Evolutionary conservation across 2,888 invertebrate species (phyloP).

Genomic region (Myopa testacea): DNA sequence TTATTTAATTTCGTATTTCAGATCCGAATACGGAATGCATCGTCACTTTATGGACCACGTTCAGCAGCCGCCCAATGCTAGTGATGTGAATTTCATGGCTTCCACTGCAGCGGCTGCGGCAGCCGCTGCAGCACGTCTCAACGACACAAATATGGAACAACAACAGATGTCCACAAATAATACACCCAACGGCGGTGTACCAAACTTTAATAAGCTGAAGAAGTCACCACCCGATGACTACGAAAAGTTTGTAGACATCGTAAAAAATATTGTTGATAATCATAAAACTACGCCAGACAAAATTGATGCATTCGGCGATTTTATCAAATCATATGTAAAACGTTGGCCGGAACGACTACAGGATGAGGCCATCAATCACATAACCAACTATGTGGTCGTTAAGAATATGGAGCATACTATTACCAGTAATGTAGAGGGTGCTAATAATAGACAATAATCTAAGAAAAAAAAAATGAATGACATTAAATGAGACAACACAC

Average conservation of each 20-base stretch:
- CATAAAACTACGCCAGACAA: slow-evolving; percentile 65
- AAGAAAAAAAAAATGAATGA: slow-evolving; percentile 55
- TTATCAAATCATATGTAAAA: slow-evolving; percentile 65
- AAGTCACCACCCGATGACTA: slow-evolving; percentile 60
- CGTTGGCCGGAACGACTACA: slow-evolving; percentile 66
- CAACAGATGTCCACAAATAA: slow-evolving; percentile 57
- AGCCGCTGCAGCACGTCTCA: slow-evolving; percentile 63
- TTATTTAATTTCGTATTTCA: slow-evolving; percentile 41
- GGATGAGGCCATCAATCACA: slow-evolving; percentile 66
- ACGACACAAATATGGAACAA: slow-evolving; percentile 65
- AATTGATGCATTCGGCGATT: slow-evolving; percentile 65
- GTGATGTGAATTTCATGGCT: slow-evolving; percentile 66
- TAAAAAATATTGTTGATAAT: slow-evolving; percentile 66
- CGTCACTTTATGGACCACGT: slow-evolving; percentile 67
- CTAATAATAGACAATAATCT: slow-evolving; percentile 67
- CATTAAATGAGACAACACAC: background rate
- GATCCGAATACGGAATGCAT: slow-evolving; percentile 67
- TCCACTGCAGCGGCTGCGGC: slow-evolving; percentile 65
- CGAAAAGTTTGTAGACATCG: slow-evolving; percentile 66
- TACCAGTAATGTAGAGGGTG: slow-evolving; percentile 61
- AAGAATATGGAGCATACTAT: slow-evolving; percentile 66
- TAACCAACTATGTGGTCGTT: slow-evolving; percentile 66
- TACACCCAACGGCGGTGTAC: slow-evolving; percentile 58
- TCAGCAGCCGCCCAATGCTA: slow-evolving; percentile 62
- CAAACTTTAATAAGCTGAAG: slow-evolving; percentile 57